A percentile compares a stretch with the other conserved stretches of the same genome.
Evolutionary conservation across 1,140 invertebrate genomes (phyloP).

Genomic region (Contarinia nasturtii): DNA sequence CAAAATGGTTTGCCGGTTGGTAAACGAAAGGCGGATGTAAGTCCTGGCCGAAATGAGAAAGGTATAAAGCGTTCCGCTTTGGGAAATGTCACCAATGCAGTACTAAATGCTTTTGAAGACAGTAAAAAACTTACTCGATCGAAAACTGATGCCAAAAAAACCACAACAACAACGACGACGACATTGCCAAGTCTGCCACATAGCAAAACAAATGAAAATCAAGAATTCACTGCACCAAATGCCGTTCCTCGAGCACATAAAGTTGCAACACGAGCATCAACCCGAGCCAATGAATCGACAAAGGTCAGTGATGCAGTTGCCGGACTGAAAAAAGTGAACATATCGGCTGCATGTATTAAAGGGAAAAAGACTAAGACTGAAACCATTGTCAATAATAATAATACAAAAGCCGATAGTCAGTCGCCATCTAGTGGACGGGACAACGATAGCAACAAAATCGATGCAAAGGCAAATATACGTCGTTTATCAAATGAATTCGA

Average conservation of each 20-base stretch:
- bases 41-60: constrained; percentile 22
- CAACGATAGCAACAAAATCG: background rate
- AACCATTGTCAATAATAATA: constrained; percentile 4
- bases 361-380: background rate
- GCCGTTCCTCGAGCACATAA: background rate
- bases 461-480: constrained; percentile 6
- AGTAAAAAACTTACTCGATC: constrained; percentile 5
- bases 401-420: background rate
- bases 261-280: constrained; percentile 1
- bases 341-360: constrained; percentile 3
- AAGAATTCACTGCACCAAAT: background rate
- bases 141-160: background rate
- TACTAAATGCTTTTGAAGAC: constrained; percentile 9
- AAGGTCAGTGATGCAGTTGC: constrained; percentile 6
- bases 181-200: no score
- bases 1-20: constrained; percentile 5
- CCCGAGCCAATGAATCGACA: constrained; percentile 13
- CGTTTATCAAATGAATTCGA: constrained; percentile 24
- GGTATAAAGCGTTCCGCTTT: constrained; percentile 36
- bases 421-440: background rate
- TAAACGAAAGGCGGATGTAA: constrained; percentile 22
- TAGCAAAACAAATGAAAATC: background rate
- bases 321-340: constrained; percentile 2
- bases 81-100: constrained; percentile 46
- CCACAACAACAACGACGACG: background rate